Conservation (phyloP, 2,113 vertebrate genomes). For the Calidris pygmaea region DNA sequence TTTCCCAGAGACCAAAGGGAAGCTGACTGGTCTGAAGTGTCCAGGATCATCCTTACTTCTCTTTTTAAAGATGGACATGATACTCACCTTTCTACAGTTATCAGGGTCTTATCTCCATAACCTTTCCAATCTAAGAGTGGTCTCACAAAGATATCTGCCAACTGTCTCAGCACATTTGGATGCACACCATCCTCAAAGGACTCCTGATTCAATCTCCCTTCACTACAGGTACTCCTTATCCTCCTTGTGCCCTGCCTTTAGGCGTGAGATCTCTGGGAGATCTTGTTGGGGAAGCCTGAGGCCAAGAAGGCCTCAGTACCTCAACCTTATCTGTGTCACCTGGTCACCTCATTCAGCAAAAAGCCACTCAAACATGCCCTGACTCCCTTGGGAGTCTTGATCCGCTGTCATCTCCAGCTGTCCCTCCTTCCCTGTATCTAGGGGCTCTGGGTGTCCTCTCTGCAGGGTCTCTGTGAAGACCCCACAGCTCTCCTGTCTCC, state of each 20-base stretch:
- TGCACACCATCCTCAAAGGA: neutral
- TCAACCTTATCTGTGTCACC: neutral
- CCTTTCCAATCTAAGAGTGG: neutral
- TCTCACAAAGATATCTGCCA: neutral
- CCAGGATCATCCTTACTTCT: neutral
- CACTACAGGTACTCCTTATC: neutral
- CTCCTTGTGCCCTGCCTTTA: neutral
- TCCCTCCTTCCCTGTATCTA: neutral
- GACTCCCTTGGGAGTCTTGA: neutral
- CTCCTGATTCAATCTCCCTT: neutral
- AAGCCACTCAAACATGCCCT: neutral
- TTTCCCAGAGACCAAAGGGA: neutral
- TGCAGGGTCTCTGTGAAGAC: neutral
- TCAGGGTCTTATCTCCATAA: neutral
- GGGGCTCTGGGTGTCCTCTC: neutral
- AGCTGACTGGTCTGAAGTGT: neutral
- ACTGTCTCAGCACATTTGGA: neutral
- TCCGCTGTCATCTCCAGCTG: neutral
- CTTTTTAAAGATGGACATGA: neutral
- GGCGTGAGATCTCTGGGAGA: neutral
- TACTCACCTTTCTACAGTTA: neutral
- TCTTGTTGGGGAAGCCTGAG: neutral
- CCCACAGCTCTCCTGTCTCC: neutral
- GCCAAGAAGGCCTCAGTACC: neutral
- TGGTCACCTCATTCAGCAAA: neutral